phyloP scores from a whole-genome alignment of 2,113 vertebrate species.

The Mormoops blainvillei region DNA sequence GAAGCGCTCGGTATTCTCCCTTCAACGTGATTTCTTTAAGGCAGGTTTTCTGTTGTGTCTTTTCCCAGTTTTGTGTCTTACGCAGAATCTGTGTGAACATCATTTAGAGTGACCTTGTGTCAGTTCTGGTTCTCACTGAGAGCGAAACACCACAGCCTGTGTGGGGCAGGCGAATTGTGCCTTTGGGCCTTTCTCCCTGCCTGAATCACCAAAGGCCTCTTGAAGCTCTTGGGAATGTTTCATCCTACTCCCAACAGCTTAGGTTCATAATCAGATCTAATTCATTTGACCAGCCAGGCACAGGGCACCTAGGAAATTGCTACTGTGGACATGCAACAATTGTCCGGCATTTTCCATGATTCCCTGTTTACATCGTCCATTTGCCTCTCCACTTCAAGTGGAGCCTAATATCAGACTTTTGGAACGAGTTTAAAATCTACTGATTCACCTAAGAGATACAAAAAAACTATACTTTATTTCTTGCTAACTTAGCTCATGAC shows the following conservation, averaged over 20 bases:
- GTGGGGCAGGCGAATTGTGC: background rate
- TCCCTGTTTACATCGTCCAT: background rate
- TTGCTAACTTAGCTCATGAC: background rate
- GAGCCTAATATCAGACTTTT: background rate
- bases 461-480: background rate
- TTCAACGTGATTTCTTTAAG: background rate
- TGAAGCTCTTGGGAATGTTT: background rate
- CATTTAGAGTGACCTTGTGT: background rate
- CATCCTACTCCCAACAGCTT: background rate
- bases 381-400: background rate
- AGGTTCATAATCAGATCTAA: background rate
- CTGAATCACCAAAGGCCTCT: background rate
- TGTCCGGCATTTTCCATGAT: background rate
- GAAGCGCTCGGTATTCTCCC: background rate
- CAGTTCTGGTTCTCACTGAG: background rate
- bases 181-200: background rate
- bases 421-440: conserved; percentile 14
- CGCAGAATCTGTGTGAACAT: background rate
- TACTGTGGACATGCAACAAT: background rate
- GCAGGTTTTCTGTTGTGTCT: background rate
- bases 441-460: background rate
- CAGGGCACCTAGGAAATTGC: background rate
- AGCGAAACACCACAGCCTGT: background rate
- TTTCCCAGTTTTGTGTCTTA: background rate
- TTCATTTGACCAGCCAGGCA: background rate